Base-by-base conservation (phyloP, 2,888 invertebrate species). In the Hyposoter didymator region DNA sequence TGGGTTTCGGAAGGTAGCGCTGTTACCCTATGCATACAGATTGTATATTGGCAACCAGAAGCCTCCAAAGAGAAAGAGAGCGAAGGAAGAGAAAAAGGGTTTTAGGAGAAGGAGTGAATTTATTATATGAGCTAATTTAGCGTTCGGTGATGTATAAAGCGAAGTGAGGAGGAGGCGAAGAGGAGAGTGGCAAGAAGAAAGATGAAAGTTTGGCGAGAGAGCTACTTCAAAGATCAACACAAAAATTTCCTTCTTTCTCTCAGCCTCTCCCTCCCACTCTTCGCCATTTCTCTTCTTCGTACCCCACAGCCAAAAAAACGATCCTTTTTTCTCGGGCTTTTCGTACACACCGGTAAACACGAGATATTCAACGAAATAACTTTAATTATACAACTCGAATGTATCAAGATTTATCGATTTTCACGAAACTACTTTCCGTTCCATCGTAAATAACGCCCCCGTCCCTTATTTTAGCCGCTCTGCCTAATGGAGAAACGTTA, bases 11-110 rank as follows among this genome's bases (percentile, higher is more conserved):
- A 88, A 91, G 89, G 86, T 89, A 89, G 88, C 87, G 73, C 62
- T 70, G 75, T 84, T 92, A 92, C 92, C 91, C 93, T 93, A 93
- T 93, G 93, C 93, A 93, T 93, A 93, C 93, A 92, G 90, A 93
- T 92, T 93, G 86, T 78, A 90, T 90, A 45, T 69, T 89, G 91
- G 78, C 93, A 92, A 92, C 93, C 92, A 92, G 87, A 88, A 87
- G 76, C 72, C 73, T 45, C 62, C 59, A 64, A 49, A 73, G 59
- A 87, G 69, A 75, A 35, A 52, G n/a, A 72, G 52, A 55, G 72
- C 64, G 62, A 72, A 32, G 39, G 12, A n/a, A 87, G 87, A 88
- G 84, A 89, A 82, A 85, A 89, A 89, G 66, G 66, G 67, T 35
- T 47, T 17, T 45, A n/a, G 70, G 70, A 76, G 84, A 80, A 88